Evolutionary conservation across 1,140 invertebrate species (phyloP), one percentile per base, ranked within the genome.

Genomic region (Cephus cinctus): DNA sequence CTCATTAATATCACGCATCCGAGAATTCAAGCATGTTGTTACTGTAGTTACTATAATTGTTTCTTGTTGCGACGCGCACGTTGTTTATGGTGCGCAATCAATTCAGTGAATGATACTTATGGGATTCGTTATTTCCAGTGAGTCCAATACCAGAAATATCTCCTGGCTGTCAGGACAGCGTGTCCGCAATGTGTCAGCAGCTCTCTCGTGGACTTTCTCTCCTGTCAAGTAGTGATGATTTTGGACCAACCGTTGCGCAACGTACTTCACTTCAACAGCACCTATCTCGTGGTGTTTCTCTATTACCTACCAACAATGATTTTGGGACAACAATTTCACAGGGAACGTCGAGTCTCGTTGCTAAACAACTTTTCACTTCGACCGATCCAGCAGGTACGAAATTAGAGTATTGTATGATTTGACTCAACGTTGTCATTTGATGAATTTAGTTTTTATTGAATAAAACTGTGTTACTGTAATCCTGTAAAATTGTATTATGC

Each of bases 141-240:
- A 88, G 87, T 60, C 86, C 88, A 19, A 92, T 92, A 69, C 86
- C 88, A 15, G 89, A 93, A 78, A 81, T 86, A 59, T 88, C 89
- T 34, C 87, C 87, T 52, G 78, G 73, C 47, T 74, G 70, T n/a
- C 81, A 80, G 9, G 87, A 92, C 67, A 85, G 87, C 12, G 90
- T 94, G 15, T 88, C 89, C 53, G 88, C 89, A 48, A 85, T 94
- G 79, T 94, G 91, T 76, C 89, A 93, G 71, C 89, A 95, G 65
- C 78, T 95, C 22, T 88, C 89, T 22, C 87, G 87, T 69, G 91
- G 90, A 12, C 77, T 95, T 12, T 87, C 87, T 21, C 78, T 92
- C 47, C 79, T 94, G 4, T 86, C 86, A 2, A 84, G 85, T 52
- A 86, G 78, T 57, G 87, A 80, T 61, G 63, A 84, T 72, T 69